Evolutionary conservation across 2,797 vertebrate species (phyloP).

Genomic region (Rachycentron canadum): DNA sequence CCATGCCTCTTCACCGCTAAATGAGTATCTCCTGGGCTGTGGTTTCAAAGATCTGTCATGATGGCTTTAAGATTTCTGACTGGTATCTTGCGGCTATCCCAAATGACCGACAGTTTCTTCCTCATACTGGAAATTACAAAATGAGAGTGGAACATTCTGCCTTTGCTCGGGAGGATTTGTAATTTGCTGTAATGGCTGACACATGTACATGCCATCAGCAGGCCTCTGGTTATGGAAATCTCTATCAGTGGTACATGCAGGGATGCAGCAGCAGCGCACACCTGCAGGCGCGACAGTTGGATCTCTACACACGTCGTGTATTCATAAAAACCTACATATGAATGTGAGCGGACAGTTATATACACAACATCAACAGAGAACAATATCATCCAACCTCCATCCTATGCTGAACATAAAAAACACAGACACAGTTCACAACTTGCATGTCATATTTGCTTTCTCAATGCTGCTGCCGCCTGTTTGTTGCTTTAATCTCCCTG

Average conservation of each 20-base stretch:
- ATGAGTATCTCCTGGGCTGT: constrained; percentile 46
- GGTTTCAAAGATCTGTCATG: constrained; percentile 61
- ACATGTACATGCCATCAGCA: constrained; percentile 74
- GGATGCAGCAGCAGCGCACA: constrained; percentile 51
- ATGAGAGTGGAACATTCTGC: constrained; percentile 76
- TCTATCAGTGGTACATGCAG: constrained; percentile 42
- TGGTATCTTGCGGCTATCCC: constrained; percentile 63
- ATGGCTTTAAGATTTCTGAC: constrained; percentile 52
- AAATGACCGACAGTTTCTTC: constrained; percentile 73
- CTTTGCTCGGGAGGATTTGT: constrained; percentile 75
- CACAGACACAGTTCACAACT: constrained; percentile 42
- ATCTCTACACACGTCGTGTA: constrained; percentile 38
- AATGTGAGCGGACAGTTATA: constrained; percentile 13
- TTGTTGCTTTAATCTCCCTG: constrained; percentile 75
- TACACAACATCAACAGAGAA: constrained; percentile 33
- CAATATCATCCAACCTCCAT: constrained; percentile 13
- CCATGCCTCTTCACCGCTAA: constrained; percentile 30
- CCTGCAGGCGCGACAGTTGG: constrained; percentile 51
- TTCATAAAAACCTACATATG: constrained; percentile 20
- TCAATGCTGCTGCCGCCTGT: constrained; percentile 53
- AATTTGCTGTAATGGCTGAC: constrained; percentile 85
- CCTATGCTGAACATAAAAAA: constrained; percentile 2
- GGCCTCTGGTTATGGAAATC: constrained; percentile 73
- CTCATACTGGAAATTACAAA: constrained; percentile 80
- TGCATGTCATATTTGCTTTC: constrained; percentile 59